A percentile compares a stretch with the other conserved stretches of the same genome.
Conservation (phyloP, 2,888 invertebrate genomes). For the Hypena proboscidalis region DNA sequence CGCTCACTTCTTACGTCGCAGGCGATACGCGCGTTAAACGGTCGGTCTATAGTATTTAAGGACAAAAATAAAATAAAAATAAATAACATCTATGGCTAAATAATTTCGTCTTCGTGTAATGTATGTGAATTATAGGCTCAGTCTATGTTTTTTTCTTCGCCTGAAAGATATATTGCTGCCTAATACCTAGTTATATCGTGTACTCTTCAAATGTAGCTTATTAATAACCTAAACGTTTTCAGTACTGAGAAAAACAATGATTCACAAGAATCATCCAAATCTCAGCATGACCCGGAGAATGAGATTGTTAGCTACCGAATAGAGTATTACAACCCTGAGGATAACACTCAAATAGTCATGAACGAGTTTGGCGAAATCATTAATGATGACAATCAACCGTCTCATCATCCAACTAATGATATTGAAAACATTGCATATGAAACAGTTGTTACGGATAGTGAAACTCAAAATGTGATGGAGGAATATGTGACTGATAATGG, state of each 20-base stretch:
- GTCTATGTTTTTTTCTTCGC: too few relatives aligned
- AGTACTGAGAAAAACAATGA: conserved; percentile 18
- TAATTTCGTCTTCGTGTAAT: too few relatives aligned
- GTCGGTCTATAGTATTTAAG: too few relatives aligned
- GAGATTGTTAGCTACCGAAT: conserved; percentile 24
- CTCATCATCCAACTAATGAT: too few relatives aligned
- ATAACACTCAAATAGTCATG: conserved; percentile 16
- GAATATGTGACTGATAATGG: conserved; percentile 21
- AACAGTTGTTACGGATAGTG: conserved; percentile 34
- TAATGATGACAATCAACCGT: conserved; percentile 13
- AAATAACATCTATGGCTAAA: too few relatives aligned
- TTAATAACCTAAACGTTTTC: conserved; percentile 9
- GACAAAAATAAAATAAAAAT: too few relatives aligned
- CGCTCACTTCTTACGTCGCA: too few relatives aligned
- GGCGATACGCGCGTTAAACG: too few relatives aligned
- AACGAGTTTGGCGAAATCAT: conserved; percentile 20
- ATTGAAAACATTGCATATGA: conserved; percentile 36
- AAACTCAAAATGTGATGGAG: conserved; percentile 13
- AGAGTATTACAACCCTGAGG: conserved; percentile 24
- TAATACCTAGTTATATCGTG: too few relatives aligned
- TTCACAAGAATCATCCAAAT: conserved; percentile 12
- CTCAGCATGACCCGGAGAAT: conserved; percentile 13
- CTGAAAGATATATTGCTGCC: too few relatives aligned
- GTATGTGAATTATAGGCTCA: too few relatives aligned
- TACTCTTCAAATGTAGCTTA: too few relatives aligned